Conservation (phyloP, 2,888 invertebrate species). For the Andrena bicolor region DNA sequence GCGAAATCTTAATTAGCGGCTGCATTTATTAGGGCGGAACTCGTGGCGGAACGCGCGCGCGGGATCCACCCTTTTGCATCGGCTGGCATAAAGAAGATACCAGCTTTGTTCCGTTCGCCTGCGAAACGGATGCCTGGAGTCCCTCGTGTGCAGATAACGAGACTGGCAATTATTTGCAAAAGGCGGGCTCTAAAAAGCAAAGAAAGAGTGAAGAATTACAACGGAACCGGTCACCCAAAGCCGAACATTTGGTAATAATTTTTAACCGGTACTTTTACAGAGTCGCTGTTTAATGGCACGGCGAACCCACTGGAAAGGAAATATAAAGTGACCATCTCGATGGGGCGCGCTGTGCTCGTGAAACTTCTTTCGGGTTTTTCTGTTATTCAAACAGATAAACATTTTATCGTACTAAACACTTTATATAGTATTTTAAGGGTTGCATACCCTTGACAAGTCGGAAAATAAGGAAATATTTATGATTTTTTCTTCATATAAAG, state of each 20-base stretch:
- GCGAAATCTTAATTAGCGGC: slow-evolving; percentile 61
- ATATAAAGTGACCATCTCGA: background rate
- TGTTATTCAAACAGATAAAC: too few relatives aligned
- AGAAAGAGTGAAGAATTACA: background rate
- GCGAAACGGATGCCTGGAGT: slow-evolving; percentile 43
- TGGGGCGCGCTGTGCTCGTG: too few relatives aligned
- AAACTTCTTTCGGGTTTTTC: too few relatives aligned
- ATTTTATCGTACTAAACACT: too few relatives aligned
- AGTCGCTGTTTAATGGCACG: background rate
- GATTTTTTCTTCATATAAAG: too few relatives aligned
- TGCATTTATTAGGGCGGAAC: slow-evolving; percentile 62
- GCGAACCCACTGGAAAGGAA: background rate
- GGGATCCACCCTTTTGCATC: slow-evolving; percentile 21
- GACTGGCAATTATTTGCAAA: slow-evolving; percentile 54
- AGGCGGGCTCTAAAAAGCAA: slow-evolving; percentile 20
- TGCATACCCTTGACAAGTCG: too few relatives aligned
- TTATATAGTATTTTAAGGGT: too few relatives aligned
- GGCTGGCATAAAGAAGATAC: slow-evolving; percentile 38
- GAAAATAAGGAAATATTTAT: too few relatives aligned
- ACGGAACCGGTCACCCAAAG: background rate
- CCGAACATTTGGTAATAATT: slow-evolving; percentile 20
- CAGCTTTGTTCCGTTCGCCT: slow-evolving; percentile 35
- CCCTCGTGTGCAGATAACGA: slow-evolving; percentile 51
- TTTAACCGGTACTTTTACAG: slow-evolving; percentile 18
- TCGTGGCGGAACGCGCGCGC: slow-evolving; percentile 16